Percentiles rank a stretch among this genome's conserved stretches.
Conservation (phyloP, 2,888 invertebrate species). For the Eumacrocentrus americanus region DNA sequence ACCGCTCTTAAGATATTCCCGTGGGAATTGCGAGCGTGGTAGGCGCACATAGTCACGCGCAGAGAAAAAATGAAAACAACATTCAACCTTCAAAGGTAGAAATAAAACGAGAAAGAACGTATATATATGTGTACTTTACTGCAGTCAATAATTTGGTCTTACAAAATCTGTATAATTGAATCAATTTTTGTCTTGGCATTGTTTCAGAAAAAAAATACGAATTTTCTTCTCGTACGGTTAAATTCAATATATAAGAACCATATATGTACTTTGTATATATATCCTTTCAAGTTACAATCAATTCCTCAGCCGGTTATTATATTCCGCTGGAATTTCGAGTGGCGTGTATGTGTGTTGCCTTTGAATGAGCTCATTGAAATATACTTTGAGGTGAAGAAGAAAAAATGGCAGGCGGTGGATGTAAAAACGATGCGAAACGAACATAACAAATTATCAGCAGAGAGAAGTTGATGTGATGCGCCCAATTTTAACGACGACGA, state of each 20-base stretch:
- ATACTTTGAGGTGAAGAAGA: neutral
- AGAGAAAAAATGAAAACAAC: slow-evolving; percentile 1
- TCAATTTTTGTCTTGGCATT: neutral
- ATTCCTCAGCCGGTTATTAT: neutral
- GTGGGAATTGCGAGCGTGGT: slow-evolving; percentile 23
- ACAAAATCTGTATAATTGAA: neutral
- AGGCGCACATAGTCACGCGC: slow-evolving; percentile 3
- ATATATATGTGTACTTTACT: neutral
- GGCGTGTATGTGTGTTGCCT: neutral
- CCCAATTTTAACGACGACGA: neutral
- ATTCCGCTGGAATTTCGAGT: neutral
- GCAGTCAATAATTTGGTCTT: neutral
- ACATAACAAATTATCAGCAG: neutral
- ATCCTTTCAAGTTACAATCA: neutral
- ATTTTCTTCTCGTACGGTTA: too few species aligned
- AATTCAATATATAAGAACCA: too few species aligned
- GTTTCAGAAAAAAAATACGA: too few species aligned
- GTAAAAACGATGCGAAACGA: too few species aligned
- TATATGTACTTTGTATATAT: too few species aligned
- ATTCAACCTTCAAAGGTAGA: neutral
- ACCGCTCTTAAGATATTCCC: slow-evolving; percentile 21
- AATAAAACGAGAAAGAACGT: neutral
- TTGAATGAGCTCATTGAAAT: neutral
- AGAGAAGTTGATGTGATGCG: neutral
- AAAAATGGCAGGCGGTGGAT: neutral